These are phyloP conservation scores for Nephrotoma flavescens DNA, from an alignment of 2,888 invertebrate species.

Conservation along the genomic window DNA sequence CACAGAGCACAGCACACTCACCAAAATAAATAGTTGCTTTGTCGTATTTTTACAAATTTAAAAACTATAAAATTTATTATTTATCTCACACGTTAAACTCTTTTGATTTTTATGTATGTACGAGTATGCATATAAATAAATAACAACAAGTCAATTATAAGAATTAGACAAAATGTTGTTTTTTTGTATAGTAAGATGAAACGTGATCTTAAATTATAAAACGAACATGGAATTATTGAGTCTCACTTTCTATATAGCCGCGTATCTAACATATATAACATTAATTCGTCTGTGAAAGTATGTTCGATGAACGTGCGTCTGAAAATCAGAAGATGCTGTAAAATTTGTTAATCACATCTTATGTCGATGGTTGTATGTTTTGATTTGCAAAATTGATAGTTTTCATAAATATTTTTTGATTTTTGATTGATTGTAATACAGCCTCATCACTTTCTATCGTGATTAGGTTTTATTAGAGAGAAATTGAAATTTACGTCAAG, in stretches of 20 bases:
- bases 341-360: not conserved
- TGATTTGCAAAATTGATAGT: not conserved
- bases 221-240: not conserved
- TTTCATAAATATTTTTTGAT: not conserved
- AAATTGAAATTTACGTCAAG: not conserved
- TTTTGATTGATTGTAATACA: not conserved
- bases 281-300: not conserved
- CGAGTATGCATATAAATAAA: too few relatives aligned
- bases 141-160: not conserved
- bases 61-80: too few relatives aligned
- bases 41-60: too few relatives aligned
- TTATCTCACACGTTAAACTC: too few relatives aligned
- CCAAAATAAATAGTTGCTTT: not conserved
- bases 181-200: not conserved
- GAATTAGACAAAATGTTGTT: not conserved
- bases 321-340: not conserved
- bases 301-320: not conserved
- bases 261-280: not conserved
- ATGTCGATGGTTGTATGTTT: not conserved
- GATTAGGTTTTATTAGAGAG: not conserved
- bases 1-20: not conserved
- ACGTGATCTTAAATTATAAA: not conserved
- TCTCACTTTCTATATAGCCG: not conserved
- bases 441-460: not conserved
- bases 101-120: too few relatives aligned